phyloP scores from a whole-genome alignment of 2,797 vertebrate species.

The Ibycter americanus region DNA sequence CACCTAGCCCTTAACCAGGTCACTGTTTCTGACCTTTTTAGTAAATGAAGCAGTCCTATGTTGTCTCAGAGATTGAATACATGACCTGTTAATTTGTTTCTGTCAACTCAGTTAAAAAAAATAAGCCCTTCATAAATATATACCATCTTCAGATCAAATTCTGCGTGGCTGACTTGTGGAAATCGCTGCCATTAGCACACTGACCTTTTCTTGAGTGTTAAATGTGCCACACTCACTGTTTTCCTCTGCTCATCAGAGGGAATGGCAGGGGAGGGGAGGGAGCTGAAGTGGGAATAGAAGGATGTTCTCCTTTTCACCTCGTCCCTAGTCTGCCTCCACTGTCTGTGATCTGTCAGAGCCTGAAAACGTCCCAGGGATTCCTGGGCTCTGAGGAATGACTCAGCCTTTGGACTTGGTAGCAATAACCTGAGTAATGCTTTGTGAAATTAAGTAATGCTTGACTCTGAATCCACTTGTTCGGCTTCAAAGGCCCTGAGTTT shows the following conservation, averaged over 20 bases:
- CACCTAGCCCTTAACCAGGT: conserved; percentile 6
- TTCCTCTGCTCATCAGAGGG: neutral
- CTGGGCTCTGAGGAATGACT: neutral
- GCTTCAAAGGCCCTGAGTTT: neutral
- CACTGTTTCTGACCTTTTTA: neutral
- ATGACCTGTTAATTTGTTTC: neutral
- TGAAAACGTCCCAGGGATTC: neutral
- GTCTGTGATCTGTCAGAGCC: neutral
- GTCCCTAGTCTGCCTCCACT: neutral
- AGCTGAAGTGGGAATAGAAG: neutral
- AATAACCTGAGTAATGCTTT: neutral
- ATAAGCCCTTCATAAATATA: neutral
- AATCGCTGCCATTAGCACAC: neutral
- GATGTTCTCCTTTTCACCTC: neutral
- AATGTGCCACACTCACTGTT: neutral
- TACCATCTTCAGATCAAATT: neutral
- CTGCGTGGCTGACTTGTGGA: neutral
- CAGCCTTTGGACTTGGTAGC: fast-evolving
- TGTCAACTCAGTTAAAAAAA: neutral
- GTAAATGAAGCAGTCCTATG: neutral
- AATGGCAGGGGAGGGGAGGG: neutral
- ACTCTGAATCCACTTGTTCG: neutral
- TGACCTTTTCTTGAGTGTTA: neutral
- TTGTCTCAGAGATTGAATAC: neutral
- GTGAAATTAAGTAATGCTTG: neutral